Evolutionary conservation across 64 coral and sea anemone genomes (phyloP), one percentile per base, ranked within the genome.

Genomic region (Acropora yongei): DNA sequence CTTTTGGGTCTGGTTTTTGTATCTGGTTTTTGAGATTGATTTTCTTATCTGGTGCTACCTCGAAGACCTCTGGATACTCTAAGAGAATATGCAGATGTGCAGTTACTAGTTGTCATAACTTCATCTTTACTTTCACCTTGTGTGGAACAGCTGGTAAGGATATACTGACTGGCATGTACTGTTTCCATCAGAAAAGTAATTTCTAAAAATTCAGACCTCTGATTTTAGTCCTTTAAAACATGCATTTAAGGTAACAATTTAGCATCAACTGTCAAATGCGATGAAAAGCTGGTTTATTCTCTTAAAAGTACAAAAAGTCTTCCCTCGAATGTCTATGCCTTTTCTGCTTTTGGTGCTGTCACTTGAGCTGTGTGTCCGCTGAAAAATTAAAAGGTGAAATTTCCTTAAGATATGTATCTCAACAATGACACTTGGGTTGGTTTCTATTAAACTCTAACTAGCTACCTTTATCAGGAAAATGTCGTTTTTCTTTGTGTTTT

Each of bases 381-480:
- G 19, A 76, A 91, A 46, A 44, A 60, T 8, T 8, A 44, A 72
- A 20, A 10, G 3, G 40, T 18, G 7, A 13, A 43, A 55, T 55
- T 55, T 55, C 51, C 51, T 55, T 55, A 55, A 55, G 10, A 55
- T 10, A 55, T 55, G 5, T 63, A 13, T 12, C 16, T 13, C 60
- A 10, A 63, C 8, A 63, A 10, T 3, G 16, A 63, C 60, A 63
- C 8, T 13, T 14, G 16, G 11, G 3, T 17, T 11, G 60, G 3
- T 63, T 63, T 63, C 60, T 55, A 55, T 55, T 55, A 8, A 55
- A 55, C 6, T 5, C 51, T 55, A 10, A 87, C 1, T 79, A 74
- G 66, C 87, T 89, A 97, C 95, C 90, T 91, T 97, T 90, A 84
- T 97, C 92, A 49, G 95, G 68, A 84, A 97, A 97, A 82, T 97